A percentile compares a stretch with the other conserved stretches of the same genome.
These are phyloP conservation scores for Leptonema lineaticorne DNA, from an alignment of 1,140 invertebrate genomes.

Conservation along the genomic window DNA sequence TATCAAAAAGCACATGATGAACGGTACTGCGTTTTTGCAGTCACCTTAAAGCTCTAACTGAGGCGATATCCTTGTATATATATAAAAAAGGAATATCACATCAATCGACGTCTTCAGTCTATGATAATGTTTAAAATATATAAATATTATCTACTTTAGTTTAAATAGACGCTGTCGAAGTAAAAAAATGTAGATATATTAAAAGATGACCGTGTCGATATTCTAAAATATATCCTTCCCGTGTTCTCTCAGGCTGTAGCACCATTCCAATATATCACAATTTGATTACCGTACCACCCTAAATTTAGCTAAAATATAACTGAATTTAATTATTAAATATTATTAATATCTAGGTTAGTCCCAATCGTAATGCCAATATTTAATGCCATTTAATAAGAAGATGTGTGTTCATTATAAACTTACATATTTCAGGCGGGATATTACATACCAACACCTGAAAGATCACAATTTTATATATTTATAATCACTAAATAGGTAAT, in stretches of 20 bases:
- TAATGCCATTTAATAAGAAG: conserved; percentile 43
- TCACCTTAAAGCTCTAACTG: too few relatives aligned
- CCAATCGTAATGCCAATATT: conserved; percentile 60
- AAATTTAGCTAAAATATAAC: conserved; percentile 61
- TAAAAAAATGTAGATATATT: too few relatives aligned
- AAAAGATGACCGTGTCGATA: too few relatives aligned
- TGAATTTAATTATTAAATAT: conserved; percentile 51
- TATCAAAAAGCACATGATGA: too few relatives aligned
- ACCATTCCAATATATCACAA: conserved; percentile 61
- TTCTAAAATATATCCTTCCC: too few relatives aligned
- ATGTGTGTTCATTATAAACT: conserved; percentile 35
- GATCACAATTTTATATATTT: conserved; percentile 35
- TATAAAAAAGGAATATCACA: too few relatives aligned
- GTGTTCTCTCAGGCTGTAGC: conserved; percentile 50
- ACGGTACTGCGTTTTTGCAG: too few relatives aligned
- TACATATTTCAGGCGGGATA: conserved; percentile 11
- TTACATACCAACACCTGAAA: conserved; percentile 21
- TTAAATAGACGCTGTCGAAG: too few relatives aligned
- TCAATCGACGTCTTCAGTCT: too few relatives aligned
- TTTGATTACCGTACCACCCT: conserved; percentile 61
- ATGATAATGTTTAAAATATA: too few relatives aligned
- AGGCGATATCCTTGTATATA: too few relatives aligned
- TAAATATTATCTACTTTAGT: too few relatives aligned
- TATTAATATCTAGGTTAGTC: conserved; percentile 57
- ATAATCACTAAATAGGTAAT: conserved; percentile 40